A percentile compares a stretch with the other conserved stretches of the same genome.
Evolutionary conservation across 2,113 vertebrate species (phyloP).

Genomic region (Gymnorhina tibicen): DNA sequence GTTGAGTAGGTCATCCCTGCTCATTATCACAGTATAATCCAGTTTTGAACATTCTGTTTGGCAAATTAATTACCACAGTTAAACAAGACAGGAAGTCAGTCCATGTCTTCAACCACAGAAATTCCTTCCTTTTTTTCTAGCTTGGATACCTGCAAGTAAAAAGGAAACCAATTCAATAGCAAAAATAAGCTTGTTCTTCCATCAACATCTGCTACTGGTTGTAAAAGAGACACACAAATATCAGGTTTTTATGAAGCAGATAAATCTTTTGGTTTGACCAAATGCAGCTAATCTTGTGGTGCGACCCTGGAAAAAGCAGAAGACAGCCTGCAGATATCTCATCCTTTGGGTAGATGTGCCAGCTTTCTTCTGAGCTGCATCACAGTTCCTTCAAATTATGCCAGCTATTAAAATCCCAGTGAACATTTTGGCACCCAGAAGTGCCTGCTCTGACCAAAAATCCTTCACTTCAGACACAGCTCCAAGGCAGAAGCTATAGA

Average conservation of each 20-base stretch:
- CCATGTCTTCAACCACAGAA: not conserved
- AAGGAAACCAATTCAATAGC: not conserved
- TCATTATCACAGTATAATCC: not conserved
- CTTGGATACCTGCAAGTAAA: constrained; percentile 55
- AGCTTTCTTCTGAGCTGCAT: not conserved
- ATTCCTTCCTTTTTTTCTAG: constrained; percentile 39
- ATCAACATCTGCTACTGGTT: not conserved
- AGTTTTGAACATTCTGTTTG: not conserved
- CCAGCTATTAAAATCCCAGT: not conserved
- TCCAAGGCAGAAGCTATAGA: not conserved
- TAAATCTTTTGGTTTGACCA: not conserved
- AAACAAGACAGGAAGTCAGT: constrained; percentile 10
- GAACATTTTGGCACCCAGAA: not conserved
- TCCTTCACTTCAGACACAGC: not conserved
- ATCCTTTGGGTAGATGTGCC: not conserved
- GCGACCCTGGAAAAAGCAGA: not conserved
- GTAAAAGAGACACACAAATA: not conserved
- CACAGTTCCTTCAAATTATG: not conserved
- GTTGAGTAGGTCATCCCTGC: not conserved
- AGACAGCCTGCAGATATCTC: not conserved
- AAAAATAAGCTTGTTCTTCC: not conserved
- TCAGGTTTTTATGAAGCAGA: not conserved
- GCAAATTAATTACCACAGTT: not conserved
- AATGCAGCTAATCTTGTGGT: not conserved
- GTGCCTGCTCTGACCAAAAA: not conserved